Conservation (phyloP, 2,888 invertebrate species). For the Meteorus colon region DNA sequence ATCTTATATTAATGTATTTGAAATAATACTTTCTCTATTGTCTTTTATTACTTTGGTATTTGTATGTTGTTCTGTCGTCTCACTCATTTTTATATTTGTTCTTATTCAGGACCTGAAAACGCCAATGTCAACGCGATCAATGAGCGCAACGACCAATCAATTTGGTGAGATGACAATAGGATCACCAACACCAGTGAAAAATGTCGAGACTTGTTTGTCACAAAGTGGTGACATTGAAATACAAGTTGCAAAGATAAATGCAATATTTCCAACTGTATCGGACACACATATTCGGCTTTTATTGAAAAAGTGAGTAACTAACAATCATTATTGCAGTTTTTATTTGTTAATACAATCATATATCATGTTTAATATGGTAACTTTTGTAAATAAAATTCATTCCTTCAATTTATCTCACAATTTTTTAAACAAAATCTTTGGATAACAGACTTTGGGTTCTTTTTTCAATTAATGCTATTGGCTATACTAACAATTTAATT, state of each 20-base stretch:
- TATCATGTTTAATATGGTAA: background rate
- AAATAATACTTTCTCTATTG: background rate
- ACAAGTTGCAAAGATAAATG: conserved; percentile 85
- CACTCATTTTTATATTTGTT: conserved; percentile 26
- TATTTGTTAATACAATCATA: background rate
- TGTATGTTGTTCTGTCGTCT: background rate
- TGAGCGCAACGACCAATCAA: conserved; percentile 68
- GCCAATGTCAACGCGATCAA: conserved; percentile 67
- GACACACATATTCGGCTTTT: conserved; percentile 91
- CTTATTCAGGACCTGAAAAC: conserved; percentile 68
- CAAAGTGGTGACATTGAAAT: conserved; percentile 82
- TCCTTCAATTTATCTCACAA: conserved; percentile 13
- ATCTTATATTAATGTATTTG: no score
- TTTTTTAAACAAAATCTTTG: conserved; percentile 16
- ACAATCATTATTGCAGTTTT: conserved; percentile 1
- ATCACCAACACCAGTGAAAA: conserved; percentile 68
- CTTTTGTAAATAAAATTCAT: background rate
- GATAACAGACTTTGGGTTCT: background rate
- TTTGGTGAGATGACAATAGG: conserved; percentile 70
- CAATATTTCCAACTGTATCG: conserved; percentile 93
- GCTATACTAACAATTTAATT: background rate
- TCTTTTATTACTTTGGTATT: background rate
- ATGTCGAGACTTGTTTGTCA: conserved; percentile 78
- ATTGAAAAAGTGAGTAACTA: conserved; percentile 86
- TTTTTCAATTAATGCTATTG: background rate